Conservation (phyloP, 2,888 invertebrate genomes). For the Ctena decussata region DNA sequence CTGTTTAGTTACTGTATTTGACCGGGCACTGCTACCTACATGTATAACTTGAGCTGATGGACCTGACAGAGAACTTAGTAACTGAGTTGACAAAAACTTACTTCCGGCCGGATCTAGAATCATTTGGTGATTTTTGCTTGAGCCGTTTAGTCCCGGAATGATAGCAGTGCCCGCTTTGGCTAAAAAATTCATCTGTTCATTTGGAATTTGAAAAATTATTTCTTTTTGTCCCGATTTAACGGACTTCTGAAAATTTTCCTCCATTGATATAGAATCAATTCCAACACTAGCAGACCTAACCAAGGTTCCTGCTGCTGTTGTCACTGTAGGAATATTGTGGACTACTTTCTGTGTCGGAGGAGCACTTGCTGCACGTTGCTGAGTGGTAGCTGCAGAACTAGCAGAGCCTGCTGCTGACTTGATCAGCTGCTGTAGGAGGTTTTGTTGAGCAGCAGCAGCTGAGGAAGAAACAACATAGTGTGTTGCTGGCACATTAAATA, state of each 20-base stretch:
- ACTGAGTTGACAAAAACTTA: constrained; percentile 50
- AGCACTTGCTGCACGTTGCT: constrained; percentile 79
- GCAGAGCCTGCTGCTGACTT: constrained; percentile 63
- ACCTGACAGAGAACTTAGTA: constrained; percentile 18
- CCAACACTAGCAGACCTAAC: constrained; percentile 83
- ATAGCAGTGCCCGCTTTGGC: constrained; percentile 82
- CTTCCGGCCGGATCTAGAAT: constrained; percentile 64
- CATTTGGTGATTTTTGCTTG: constrained; percentile 52
- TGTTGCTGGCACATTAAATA: constrained; percentile 71
- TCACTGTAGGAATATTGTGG: constrained; percentile 23
- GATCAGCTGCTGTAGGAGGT: constrained; percentile 64
- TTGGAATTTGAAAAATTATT: constrained; percentile 59
- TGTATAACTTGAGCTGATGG: not conserved
- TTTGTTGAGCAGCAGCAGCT: constrained; percentile 64
- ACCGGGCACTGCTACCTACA: constrained; percentile 65
- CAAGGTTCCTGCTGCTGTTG: constrained; percentile 62
- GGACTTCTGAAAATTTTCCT: constrained; percentile 36
- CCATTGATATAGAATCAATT: constrained; percentile 42
- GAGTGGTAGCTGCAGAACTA: constrained; percentile 53
- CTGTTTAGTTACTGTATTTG: constrained; percentile 42
- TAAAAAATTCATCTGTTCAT: constrained; percentile 79
- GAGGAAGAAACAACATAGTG: constrained; percentile 67
- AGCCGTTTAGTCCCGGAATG: constrained; percentile 75
- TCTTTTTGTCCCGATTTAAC: constrained; percentile 13
- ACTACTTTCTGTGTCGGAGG: constrained; percentile 74